Conservation (phyloP, 1,140 invertebrate species). For the Drosophila novamexicana region DNA sequence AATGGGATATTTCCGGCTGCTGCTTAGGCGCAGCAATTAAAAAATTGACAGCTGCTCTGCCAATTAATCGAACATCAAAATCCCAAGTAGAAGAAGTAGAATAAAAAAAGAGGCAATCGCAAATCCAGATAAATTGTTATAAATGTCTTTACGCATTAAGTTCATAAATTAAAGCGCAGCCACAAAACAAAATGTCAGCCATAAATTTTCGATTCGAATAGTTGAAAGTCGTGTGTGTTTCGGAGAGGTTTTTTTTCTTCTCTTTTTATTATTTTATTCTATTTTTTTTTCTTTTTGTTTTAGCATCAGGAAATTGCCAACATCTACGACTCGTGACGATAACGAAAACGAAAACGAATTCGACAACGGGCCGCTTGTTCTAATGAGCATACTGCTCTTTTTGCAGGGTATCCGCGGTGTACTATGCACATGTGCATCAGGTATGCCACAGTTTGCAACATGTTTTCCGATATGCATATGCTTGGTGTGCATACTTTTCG, state of each 20-base stretch:
- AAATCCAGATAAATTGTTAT: conserved; percentile 80
- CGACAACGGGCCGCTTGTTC: neutral
- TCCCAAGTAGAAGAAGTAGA: conserved; percentile 1
- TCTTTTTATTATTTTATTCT: too few species aligned
- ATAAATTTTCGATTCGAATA: conserved; percentile 51
- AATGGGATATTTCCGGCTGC: conserved; percentile 69
- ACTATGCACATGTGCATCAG: neutral
- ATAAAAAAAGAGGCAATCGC: conserved; percentile 5
- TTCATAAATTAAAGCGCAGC: conserved; percentile 70
- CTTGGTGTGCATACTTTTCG: neutral
- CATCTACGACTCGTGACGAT: conserved; percentile 18
- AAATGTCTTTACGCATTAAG: conserved; percentile 71
- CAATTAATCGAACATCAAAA: conserved; percentile 71
- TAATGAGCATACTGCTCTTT: too few species aligned
- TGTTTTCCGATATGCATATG: neutral
- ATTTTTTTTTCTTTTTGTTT: conserved; percentile 23
- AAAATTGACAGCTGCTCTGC: conserved; percentile 66
- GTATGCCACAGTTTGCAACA: neutral
- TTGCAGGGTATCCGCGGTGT: neutral
- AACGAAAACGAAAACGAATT: conserved; percentile 10
- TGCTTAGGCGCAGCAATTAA: conserved; percentile 74
- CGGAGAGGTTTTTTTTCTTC: conserved; percentile 5
- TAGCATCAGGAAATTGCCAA: conserved; percentile 47
- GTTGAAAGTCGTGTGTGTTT: conserved; percentile 42
- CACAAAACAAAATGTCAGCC: conserved; percentile 41